phyloP scores from a whole-genome alignment of 1,140 invertebrate genomes.

The Ganaspis sp. region DNA sequence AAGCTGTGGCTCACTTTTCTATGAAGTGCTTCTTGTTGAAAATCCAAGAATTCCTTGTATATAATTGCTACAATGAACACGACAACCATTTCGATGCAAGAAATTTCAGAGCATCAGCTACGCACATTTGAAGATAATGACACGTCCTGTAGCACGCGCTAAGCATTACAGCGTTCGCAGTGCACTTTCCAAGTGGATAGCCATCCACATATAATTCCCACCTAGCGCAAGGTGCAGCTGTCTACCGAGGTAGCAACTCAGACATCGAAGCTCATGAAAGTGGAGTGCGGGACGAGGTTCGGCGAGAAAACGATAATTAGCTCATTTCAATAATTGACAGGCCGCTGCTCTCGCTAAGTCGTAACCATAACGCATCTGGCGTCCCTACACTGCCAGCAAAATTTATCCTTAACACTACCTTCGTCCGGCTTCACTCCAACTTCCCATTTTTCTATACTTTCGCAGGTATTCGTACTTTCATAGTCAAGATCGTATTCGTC shows the following conservation, averaged over 20 bases:
- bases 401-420: conserved; percentile 28
- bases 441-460: neutral
- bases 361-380: conserved; percentile 71
- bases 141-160: conserved; percentile 55
- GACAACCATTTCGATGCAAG: conserved; percentile 5
- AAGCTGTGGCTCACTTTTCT: neutral
- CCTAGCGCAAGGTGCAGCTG: conserved; percentile 1
- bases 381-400: conserved; percentile 45
- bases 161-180: conserved; percentile 37
- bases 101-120: conserved; percentile 2
- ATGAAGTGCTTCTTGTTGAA: neutral
- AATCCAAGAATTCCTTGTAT: neutral
- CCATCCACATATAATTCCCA: neutral
- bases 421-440: conserved; percentile 23
- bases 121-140: conserved; percentile 47
- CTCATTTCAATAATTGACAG: conserved; percentile 76
- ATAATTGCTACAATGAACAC: conserved; percentile 17
- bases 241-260: conserved; percentile 32
- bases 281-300: conserved; percentile 48
- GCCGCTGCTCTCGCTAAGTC: conserved; percentile 53
- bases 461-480: neutral
- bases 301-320: conserved; percentile 73
- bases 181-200: neutral
- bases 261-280: conserved; percentile 38
- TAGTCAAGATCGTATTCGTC: too few species aligned